Conservation (phyloP, 2,888 invertebrate genomes). For the Hydrotaea diabolus region DNA sequence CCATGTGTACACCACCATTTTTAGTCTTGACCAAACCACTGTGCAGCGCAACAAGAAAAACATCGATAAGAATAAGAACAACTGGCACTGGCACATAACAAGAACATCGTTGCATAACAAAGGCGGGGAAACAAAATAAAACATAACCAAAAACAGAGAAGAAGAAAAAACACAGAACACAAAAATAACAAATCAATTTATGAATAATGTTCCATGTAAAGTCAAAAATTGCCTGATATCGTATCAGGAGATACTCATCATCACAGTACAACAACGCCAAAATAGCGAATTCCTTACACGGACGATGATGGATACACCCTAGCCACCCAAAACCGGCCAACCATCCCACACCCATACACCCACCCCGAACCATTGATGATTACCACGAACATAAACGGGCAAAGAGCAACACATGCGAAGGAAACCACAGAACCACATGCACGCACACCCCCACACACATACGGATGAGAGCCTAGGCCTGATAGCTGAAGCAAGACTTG, state of each 20-base stretch:
- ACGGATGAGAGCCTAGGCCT: background rate
- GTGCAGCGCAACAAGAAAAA: background rate
- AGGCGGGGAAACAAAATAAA: background rate
- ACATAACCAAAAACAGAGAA: background rate
- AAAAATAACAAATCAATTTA: conserved; percentile 55
- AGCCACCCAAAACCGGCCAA: too few relatives aligned
- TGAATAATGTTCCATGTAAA: conserved; percentile 53
- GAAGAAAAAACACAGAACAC: background rate
- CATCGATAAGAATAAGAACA: background rate
- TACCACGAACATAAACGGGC: background rate
- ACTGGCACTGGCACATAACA: background rate
- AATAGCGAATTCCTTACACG: background rate
- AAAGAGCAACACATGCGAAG: conserved; percentile 3
- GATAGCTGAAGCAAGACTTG: background rate
- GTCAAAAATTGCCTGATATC: conserved; percentile 35
- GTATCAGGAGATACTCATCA: background rate
- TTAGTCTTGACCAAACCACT: too few relatives aligned
- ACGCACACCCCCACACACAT: background rate
- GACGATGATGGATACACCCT: background rate
- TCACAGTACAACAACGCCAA: too few relatives aligned
- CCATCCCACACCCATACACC: too few relatives aligned
- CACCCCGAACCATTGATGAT: too few relatives aligned
- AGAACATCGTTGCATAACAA: background rate
- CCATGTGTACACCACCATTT: too few relatives aligned
- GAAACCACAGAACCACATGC: background rate